phyloP scores from a whole-genome alignment of 2,113 vertebrate genomes.

The Falcunculus frontatus region DNA sequence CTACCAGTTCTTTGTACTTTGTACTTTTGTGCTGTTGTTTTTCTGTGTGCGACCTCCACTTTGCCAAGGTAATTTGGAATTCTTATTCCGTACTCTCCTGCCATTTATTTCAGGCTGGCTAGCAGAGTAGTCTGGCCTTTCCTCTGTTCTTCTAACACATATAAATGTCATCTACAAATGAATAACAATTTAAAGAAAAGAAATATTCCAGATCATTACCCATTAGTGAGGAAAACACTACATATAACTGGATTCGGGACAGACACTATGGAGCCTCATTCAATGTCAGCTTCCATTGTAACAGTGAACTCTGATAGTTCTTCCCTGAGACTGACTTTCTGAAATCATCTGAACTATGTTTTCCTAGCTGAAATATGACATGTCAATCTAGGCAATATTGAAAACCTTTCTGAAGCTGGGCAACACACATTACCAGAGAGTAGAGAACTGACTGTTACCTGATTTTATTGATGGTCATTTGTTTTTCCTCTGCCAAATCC shows the following conservation, averaged over 20 bases:
- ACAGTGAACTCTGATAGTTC: not conserved
- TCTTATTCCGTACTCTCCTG: not conserved
- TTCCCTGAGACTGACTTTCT: not conserved
- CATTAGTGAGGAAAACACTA: not conserved
- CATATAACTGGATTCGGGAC: not conserved
- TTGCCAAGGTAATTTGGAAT: not conserved
- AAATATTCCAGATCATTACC: not conserved
- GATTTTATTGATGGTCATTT: not conserved
- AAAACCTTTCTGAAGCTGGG: not conserved
- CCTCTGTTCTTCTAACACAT: not conserved
- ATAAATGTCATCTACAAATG: not conserved
- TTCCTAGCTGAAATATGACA: not conserved
- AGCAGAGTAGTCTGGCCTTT: not conserved
- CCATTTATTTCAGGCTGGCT: not conserved
- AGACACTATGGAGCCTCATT: not conserved
- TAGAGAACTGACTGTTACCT: not conserved
- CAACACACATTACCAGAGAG: not conserved
- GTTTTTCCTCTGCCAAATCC: not conserved
- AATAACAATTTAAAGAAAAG: not conserved
- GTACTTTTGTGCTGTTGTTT: not conserved
- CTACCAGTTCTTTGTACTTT: not conserved
- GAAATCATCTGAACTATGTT: not conserved
- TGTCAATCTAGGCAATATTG: not conserved
- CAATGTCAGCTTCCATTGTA: not conserved
- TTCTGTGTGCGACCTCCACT: not conserved